These are phyloP conservation scores for Epizoanthus fatuus DNA, from an alignment of 92 coral and sea anemone species.

Conservation along the genomic window DNA sequence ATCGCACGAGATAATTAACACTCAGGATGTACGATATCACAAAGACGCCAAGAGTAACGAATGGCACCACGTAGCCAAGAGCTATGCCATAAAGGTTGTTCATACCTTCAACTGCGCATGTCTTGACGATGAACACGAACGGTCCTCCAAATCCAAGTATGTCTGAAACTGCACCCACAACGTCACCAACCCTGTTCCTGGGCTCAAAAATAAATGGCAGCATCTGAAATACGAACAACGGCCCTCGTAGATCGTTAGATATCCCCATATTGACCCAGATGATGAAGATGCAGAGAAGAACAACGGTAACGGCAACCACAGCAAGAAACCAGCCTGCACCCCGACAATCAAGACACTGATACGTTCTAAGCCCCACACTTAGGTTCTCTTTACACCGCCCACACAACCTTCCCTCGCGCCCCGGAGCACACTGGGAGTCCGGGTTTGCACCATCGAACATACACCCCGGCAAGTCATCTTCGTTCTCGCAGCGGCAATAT, in stretches of 20 bases:
- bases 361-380: slow-evolving; percentile 80
- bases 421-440: slow-evolving; percentile 76
- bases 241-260: slow-evolving; percentile 96
- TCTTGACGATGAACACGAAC: slow-evolving; percentile 73
- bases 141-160: slow-evolving; percentile 90
- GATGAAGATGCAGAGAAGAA: slow-evolving; percentile 69
- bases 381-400: slow-evolving; percentile 78
- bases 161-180: slow-evolving; percentile 60
- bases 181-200: slow-evolving; percentile 65
- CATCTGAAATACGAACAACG: slow-evolving; percentile 95
- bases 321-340: slow-evolving; percentile 73
- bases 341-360: slow-evolving; percentile 70
- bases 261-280: slow-evolving; percentile 92
- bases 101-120: slow-evolving; percentile 79
- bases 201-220: slow-evolving; percentile 91
- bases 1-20: slow-evolving; percentile 71
- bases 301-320: slow-evolving; percentile 63
- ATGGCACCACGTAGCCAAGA: slow-evolving; percentile 85
- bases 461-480: slow-evolving; percentile 75
- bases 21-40: slow-evolving; percentile 83
- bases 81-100: slow-evolving; percentile 78
- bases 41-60: slow-evolving; percentile 75
- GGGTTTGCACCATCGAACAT: slow-evolving; percentile 69
- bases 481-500: slow-evolving; percentile 79
- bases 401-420: slow-evolving; percentile 86